Evolutionary conservation across 2,888 invertebrate genomes (phyloP).

Genomic region (Dioctria linearis): DNA sequence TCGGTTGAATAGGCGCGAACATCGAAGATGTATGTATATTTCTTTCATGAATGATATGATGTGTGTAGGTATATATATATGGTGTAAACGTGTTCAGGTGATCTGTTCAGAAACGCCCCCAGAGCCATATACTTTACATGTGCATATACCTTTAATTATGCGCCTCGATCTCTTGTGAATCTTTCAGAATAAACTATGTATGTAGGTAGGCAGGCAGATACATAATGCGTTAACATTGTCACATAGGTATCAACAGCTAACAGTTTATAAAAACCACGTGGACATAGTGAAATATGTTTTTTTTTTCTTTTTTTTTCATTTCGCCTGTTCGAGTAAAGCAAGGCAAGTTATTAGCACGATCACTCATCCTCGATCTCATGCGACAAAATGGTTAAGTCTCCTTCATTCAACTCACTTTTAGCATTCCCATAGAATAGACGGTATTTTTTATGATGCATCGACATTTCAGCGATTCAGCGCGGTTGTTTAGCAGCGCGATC

Average conservation of each 20-base stretch:
- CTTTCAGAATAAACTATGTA: neutral
- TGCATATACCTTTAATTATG: neutral
- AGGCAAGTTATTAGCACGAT: slow-evolving; percentile 3
- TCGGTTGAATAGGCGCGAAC: slow-evolving; percentile 2
- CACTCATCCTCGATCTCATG: slow-evolving; percentile 29
- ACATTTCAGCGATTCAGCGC: slow-evolving; percentile 35
- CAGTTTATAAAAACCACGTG: slow-evolving; percentile 41
- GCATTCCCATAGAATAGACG: neutral
- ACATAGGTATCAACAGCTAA: slow-evolving; percentile 13
- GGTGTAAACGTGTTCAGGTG: slow-evolving; percentile 10
- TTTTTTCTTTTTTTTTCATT: neutral
- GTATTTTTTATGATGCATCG: neutral
- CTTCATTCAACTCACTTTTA: neutral
- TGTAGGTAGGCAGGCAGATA: no score
- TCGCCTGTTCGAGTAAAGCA: slow-evolving; percentile 6
- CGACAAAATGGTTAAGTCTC: slow-evolving; percentile 42
- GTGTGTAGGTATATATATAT: no score
- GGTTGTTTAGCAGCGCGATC: slow-evolving; percentile 6
- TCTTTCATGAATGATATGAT: neutral
- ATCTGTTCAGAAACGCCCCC: slow-evolving; percentile 37
- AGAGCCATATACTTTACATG: neutral
- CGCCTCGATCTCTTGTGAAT: slow-evolving; percentile 18
- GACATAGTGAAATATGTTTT: neutral
- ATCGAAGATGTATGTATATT: slow-evolving; percentile 21
- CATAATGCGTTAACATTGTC: slow-evolving; percentile 23